phyloP scores from a whole-genome alignment of 2,888 invertebrate genomes.

The Cataglyphis livida region DNA sequence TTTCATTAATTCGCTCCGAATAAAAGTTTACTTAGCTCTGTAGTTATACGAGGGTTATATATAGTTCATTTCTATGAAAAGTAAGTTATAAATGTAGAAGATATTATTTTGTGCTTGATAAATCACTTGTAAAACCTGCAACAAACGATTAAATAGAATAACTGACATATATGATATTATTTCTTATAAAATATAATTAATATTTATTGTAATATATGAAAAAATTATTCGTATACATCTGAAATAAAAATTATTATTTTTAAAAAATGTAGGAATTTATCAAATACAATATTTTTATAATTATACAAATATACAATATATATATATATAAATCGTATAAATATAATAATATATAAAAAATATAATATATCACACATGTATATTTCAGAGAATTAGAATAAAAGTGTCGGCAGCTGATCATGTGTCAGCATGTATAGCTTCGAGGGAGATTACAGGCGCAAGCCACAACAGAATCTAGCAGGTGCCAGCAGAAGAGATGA shows the following conservation, averaged over 20 bases:
- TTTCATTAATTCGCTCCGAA: not conserved
- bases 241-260: not conserved
- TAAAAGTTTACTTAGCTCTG: not conserved
- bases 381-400: constrained; percentile 37
- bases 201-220: constrained; percentile 6
- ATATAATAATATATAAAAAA: not conserved
- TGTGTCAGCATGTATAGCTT: constrained; percentile 89
- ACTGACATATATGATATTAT: not conserved
- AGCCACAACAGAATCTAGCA: constrained; percentile 95
- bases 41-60: not conserved
- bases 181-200: not conserved
- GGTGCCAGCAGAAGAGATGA: constrained; percentile 93
- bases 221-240: not conserved
- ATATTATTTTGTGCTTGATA: not conserved
- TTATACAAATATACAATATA: not conserved
- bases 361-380: not conserved
- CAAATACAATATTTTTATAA: not conserved
- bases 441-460: constrained; percentile 95
- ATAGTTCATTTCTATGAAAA: not conserved
- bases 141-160: not conserved
- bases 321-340: too few species aligned
- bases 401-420: constrained; percentile 51
- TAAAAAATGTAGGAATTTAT: not conserved
- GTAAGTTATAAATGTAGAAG: not conserved
- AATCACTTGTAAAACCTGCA: not conserved